Conservation (phyloP, 2,797 vertebrate species). For the Gambusia yucatana region DNA sequence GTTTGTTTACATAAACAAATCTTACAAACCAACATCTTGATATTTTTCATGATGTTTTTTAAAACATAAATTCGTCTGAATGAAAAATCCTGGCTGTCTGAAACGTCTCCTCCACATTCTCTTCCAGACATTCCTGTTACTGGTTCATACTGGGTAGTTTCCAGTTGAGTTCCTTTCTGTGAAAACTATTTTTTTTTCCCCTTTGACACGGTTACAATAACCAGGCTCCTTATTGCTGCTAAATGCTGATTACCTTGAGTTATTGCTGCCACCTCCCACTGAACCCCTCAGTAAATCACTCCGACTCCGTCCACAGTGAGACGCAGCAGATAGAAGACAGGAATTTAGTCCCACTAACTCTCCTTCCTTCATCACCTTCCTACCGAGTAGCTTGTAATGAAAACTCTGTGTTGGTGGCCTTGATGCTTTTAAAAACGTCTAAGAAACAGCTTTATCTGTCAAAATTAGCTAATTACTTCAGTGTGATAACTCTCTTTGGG, state of each 20-base stretch:
- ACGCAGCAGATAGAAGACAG: constrained; percentile 50
- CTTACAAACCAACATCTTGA: neutral
- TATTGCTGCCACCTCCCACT: constrained; percentile 47
- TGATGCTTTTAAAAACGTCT: neutral
- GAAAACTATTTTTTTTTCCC: constrained; percentile 9
- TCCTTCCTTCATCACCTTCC: neutral
- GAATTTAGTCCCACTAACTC: constrained; percentile 20
- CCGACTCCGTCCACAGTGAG: constrained; percentile 30
- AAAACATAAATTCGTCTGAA: neutral
- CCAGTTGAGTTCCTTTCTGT: constrained; percentile 24
- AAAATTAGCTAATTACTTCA: neutral
- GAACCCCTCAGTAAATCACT: constrained; percentile 46
- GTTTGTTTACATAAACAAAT: neutral
- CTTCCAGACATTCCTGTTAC: neutral
- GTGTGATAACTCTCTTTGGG: neutral
- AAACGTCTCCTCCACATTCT: neutral
- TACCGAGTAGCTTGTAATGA: neutral
- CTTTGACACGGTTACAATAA: constrained; percentile 58
- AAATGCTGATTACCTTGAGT: constrained; percentile 57
- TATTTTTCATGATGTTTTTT: neutral
- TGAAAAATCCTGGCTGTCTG: neutral
- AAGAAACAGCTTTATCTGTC: neutral
- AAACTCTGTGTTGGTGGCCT: neutral
- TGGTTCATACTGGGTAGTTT: neutral
- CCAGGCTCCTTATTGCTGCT: constrained; percentile 50